Evolutionary conservation across 2,888 invertebrate species (phyloP), one percentile per base, ranked within the genome.

Genomic region (Chalcosyrphus nemorum): DNA sequence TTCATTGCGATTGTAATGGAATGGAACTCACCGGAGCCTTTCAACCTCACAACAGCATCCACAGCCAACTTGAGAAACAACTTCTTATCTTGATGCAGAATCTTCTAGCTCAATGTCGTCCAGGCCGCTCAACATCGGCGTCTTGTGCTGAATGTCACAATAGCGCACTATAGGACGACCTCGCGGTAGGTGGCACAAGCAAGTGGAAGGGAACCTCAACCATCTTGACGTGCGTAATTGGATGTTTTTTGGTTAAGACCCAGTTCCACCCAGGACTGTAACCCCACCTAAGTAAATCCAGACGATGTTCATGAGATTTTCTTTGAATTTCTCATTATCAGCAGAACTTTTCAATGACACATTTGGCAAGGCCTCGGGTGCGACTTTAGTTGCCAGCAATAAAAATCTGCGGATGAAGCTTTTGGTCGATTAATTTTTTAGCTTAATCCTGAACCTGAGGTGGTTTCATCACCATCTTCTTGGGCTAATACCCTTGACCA

Each of bases 401-500:
- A 81, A 99, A 98, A 0, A 97, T 99, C 93, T 99, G 99, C 1
- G 99, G 99, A 91, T 99, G 99, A 86, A 99, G 95, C 91, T 98
- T 98, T 92, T 97, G 96, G 66, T 96, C 95, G 75, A 99, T 94
- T 61, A 99, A 92, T 89, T 96, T 96, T 91, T 99, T 99, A 13
- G 99, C 99, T 92, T 99, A 90, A 77, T 89, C 93, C 99, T 66
- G 99, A 98, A 0, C 99, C 99, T 0, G 99, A 99, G 43, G 99
- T 99, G n/a, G 99, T 99, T 9, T 99, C 99, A 94, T 99, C 99
- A 50, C 99, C 99, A 77, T 99, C 99, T 93, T 99, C 99, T 90
- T 98, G 98, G 92, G 99, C 99, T 91, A 99, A 99, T 2, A 98
- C 98, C 92, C 97, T 96, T 9, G 99, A 97, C n/a, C 95, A 99